These are phyloP conservation scores for Tetraodon nigroviridis DNA, from an alignment of 2,113 vertebrate species.

Conservation along the genomic window DNA sequence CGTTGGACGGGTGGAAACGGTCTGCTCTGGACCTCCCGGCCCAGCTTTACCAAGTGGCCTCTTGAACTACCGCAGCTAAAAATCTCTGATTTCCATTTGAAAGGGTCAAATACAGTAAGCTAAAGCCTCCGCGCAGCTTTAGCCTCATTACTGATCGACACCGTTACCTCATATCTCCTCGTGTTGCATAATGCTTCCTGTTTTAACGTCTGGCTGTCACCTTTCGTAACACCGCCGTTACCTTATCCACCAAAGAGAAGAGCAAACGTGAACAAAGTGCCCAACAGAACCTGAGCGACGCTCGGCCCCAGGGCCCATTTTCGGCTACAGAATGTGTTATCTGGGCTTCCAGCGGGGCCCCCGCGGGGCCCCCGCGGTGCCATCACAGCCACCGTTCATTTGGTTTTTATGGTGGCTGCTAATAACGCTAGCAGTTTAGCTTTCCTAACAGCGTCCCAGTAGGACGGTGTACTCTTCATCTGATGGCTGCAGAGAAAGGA, in stretches of 20 bases:
- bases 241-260: not conserved
- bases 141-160: no score
- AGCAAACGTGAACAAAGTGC: not conserved
- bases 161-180: not conserved
- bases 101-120: no score
- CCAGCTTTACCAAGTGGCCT: no score
- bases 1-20: not conserved
- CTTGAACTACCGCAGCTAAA: no score
- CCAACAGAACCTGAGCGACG: not conserved
- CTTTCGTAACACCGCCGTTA: not conserved
- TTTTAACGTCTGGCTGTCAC: not conserved
- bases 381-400: conserved; percentile 14
- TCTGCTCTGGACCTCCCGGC: no score
- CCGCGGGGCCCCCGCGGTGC: conserved; percentile 8
- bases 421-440: conserved; percentile 40
- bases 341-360: not conserved
- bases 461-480: conserved; percentile 26
- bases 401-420: conserved; percentile 25
- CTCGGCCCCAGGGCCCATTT: no score
- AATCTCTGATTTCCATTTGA: no score
- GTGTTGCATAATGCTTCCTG: not conserved
- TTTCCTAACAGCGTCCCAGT: conserved; percentile 14
- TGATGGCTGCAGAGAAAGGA: conserved; percentile 34
- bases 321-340: not conserved
- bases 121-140: no score